These are phyloP conservation scores for Sphaerophoria taeniata DNA, from an alignment of 2,888 invertebrate genomes.

Conservation along the genomic window DNA sequence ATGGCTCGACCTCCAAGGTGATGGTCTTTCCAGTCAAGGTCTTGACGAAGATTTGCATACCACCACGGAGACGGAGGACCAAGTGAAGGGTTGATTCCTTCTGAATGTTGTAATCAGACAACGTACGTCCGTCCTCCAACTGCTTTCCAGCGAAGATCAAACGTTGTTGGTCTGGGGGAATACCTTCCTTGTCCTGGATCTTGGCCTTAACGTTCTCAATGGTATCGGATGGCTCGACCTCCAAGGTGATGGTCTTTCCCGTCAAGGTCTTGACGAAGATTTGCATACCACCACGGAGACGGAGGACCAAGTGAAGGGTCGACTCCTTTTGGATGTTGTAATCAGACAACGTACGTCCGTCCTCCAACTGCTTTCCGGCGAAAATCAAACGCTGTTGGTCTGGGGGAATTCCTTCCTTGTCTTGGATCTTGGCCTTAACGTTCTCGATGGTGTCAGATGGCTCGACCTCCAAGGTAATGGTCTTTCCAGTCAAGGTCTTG, in stretches of 20 bases:
- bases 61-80: conserved; percentile 77
- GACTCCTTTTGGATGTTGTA: conserved; percentile 77
- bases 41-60: conserved; percentile 76
- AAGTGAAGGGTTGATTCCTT: conserved; percentile 85
- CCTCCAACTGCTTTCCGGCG: conserved; percentile 78
- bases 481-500: conserved; percentile 78
- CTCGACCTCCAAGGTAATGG: conserved; percentile 77
- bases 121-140: conserved; percentile 67
- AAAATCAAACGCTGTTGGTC: conserved; percentile 78
- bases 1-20: conserved; percentile 76
- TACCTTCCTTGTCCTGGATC: conserved; percentile 76
- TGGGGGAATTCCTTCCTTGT: conserved; percentile 79
- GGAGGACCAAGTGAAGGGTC: conserved; percentile 76
- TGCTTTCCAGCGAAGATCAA: conserved; percentile 76
- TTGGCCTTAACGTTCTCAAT: conserved; percentile 76
- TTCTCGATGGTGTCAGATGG: conserved; percentile 76
- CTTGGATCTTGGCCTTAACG: conserved; percentile 78
- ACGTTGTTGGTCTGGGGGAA: conserved; percentile 76
- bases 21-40: conserved; percentile 76
- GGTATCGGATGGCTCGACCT: conserved; percentile 76
- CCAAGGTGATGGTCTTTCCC: conserved; percentile 75
- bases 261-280: conserved; percentile 76
- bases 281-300: conserved; percentile 77
- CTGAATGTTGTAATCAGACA: conserved; percentile 90
- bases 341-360: conserved; percentile 77